phyloP scores from a whole-genome alignment of 2,113 vertebrate genomes.

The Gallinago jamesoni region DNA sequence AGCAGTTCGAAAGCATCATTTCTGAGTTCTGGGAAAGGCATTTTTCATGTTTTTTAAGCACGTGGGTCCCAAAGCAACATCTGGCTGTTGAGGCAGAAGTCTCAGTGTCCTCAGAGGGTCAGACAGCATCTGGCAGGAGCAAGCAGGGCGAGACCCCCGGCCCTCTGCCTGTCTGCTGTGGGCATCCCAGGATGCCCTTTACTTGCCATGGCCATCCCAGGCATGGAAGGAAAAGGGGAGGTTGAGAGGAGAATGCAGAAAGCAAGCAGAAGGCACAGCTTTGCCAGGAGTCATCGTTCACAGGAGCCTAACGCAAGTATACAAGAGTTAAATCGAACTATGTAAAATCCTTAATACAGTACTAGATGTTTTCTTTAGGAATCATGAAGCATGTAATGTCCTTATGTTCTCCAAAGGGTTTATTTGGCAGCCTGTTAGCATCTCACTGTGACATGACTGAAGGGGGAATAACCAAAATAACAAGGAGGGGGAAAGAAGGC shows the following conservation, averaged over 20 bases:
- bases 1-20: background rate
- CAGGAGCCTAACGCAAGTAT: background rate
- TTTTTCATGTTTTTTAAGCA: background rate
- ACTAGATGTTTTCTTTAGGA: constrained; percentile 46
- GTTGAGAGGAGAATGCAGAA: constrained; percentile 2
- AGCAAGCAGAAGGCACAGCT: background rate
- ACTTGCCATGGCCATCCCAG: background rate
- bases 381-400: constrained; percentile 13
- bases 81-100: background rate
- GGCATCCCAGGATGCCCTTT: background rate
- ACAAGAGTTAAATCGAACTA: background rate
- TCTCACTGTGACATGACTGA: background rate
- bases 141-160: background rate
- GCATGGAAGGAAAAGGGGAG: background rate
- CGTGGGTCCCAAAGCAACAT: background rate
- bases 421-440: constrained; percentile 31
- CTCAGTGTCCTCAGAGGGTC: background rate
- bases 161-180: background rate
- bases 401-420: constrained; percentile 45
- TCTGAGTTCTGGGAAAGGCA: background rate
- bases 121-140: background rate
- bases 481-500: background rate
- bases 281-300: fast-evolving
- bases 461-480: constrained; percentile 15
- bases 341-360: background rate